Evolutionary conservation across 1,140 invertebrate species (phyloP), one percentile per base, ranked within the genome.

Genomic region (Antheraea mylitta): DNA sequence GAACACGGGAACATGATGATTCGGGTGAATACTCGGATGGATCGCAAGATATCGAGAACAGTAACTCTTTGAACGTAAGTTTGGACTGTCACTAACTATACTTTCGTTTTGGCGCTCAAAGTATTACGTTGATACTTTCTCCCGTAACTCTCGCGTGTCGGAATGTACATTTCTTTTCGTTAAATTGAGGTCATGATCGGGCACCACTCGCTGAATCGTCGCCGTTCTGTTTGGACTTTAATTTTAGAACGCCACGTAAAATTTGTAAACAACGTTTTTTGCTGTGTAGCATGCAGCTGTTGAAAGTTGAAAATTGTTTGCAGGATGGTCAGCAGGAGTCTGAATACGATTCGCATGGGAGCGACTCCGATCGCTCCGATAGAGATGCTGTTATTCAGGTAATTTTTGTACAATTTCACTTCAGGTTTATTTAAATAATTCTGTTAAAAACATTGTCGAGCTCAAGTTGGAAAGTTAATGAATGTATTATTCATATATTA

Each of bases 91-190:
- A 37, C 19, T 30, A 64, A 62, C 68, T 45, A 61, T 79, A 90
- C 89, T 91, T 91, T 91, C 86, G 77, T 89, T 89, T 90, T 84
- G 83, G 76, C 81, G 82, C 78, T 83, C 80, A 83, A 85, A 90
- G 83, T 86, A 83, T 82, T 77, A 75, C 82, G 66, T 65, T 76
- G 64, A 70, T 75, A 92, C 89, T 92, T 92, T 92, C 87, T 89
- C 90, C 22, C 83, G 80, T 79, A 80, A 79, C 80, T 79, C 70
- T 91, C 81, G 87, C 88, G 86, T 91, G 87, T 83, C 78, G 86
- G 89, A 80, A 87, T 90, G 86, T 80, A 74, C 87, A 92, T 92
- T 92, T 90, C 90, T 90, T 91, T 90, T 88, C 75, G 76, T 72
- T 72, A 78, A 77, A 90, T 90, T 90, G 90, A 90, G 90, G 90